Percentiles rank a stretch among this genome's conserved stretches.
Evolutionary conservation across 2,797 vertebrate species (phyloP).

Genomic region (Eulemur albifrons): DNA sequence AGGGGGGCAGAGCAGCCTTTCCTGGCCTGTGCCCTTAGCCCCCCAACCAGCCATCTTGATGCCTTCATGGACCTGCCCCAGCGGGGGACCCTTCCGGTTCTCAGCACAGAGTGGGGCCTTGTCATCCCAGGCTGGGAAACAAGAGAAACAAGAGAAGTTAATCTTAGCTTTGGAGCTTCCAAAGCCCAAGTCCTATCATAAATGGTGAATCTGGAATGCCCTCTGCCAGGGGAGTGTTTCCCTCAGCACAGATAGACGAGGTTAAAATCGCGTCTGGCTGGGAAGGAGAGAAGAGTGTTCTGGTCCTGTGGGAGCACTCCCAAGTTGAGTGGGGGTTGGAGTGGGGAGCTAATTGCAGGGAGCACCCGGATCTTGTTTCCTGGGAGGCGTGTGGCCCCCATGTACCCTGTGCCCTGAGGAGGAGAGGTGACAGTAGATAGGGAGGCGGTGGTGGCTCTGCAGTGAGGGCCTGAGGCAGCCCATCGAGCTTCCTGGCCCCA

Average conservation of each 20-base stretch:
- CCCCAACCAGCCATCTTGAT: neutral
- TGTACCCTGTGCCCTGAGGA: neutral
- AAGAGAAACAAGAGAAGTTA: neutral
- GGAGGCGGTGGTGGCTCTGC: neutral
- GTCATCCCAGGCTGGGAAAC: neutral
- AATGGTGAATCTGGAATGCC: neutral
- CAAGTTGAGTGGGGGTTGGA: too few relatives aligned
- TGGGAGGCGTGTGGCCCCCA: neutral
- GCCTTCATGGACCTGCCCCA: neutral
- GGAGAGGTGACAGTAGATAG: neutral
- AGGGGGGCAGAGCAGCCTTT: too few relatives aligned
- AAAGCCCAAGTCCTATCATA: neutral
- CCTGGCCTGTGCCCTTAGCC: neutral
- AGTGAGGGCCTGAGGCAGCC: neutral
- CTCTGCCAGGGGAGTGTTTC: neutral
- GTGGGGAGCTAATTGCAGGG: neutral
- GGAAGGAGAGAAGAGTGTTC: neutral
- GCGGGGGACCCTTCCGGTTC: neutral
- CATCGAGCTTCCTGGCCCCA: too few relatives aligned
- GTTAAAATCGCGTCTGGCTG: neutral
- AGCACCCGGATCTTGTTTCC: neutral
- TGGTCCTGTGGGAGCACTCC: neutral
- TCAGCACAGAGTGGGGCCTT: neutral
- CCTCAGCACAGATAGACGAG: neutral
- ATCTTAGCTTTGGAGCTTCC: neutral